A percentile compares a stretch with the other conserved stretches of the same genome.
phyloP scores from a whole-genome alignment of 2,888 invertebrate species.

The Pachydiplax longipennis region DNA sequence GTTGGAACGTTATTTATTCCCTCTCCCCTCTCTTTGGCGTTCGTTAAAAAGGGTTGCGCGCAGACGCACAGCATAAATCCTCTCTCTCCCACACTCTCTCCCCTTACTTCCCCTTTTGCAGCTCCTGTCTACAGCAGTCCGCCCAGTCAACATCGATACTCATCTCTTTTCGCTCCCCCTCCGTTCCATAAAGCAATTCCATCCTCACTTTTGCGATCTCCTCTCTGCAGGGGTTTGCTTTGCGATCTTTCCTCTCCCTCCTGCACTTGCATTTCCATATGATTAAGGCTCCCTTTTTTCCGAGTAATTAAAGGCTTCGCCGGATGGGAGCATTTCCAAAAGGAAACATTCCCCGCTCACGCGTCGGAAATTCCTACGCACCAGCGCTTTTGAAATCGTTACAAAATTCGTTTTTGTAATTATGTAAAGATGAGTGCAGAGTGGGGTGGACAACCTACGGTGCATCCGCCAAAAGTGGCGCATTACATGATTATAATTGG shows the following conservation, averaged over 20 bases:
- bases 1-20: neutral
- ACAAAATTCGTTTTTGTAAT: too few species aligned
- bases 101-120: neutral
- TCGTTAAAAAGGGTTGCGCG: neutral
- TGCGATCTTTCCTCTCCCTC: neutral
- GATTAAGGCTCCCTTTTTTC: too few species aligned
- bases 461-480: too few species aligned
- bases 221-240: neutral
- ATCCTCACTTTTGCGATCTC: neutral
- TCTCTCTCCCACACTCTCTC: neutral
- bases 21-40: neutral
- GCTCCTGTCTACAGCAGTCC: neutral
- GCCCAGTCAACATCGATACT: neutral
- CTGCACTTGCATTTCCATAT: neutral
- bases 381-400: too few species aligned
- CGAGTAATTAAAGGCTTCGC: too few species aligned
- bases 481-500: too few species aligned
- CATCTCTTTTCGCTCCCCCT: neutral
- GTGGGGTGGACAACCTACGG: too few species aligned
- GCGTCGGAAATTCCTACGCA: too few species aligned
- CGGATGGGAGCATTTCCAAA: too few species aligned
- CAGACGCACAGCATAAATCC: neutral
- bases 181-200: neutral
- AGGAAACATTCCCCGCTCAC: too few species aligned
- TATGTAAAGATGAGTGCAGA: too few species aligned